Base-by-base conservation (phyloP, 2,888 invertebrate species). In the Pimpla rufipes region DNA sequence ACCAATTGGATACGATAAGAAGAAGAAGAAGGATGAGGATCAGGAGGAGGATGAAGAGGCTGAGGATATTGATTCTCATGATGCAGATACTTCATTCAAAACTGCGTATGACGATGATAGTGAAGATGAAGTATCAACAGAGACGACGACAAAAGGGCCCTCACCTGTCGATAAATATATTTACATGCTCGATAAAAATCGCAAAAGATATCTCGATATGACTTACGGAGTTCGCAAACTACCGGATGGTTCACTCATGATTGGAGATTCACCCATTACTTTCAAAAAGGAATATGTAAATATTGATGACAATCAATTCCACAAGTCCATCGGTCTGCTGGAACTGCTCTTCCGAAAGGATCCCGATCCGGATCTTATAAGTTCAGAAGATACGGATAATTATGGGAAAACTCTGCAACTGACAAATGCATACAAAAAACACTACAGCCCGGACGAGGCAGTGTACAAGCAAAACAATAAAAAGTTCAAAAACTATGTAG, bases 341-440 rank as follows among this genome's bases (percentile, higher is more conserved):
- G 79, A 82, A 67, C 66, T 85, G 10, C 55, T 85, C 21, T 82
- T 79, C 64, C 45, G 73, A 50, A 82, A 79, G 37, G 64, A 74
- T 37, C 84, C 84, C 21, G 57, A 71, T 62, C 6, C 45, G 1
- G 0, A 62, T 29, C 47, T 75, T 8, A 68, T 81, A 18, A 81
- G 67, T 35, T 11, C 40, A 1, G 68, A 67, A 45, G 79, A 82
- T 64, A 11, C 13, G 37, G 62, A 71, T 29, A 73, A 75, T 50
- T 84, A 75, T 59, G 64, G 78, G 21, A 71, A 59, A 68, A 84
- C 75, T 35, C 42, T 84, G 23, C 37, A 59, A 40, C 21, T 16
- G 23, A 81, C 75, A 10, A 81, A 76, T 57, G 81, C 75, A 10
- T 37, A 84, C 50, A 74, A 67, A 47, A 78, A 82, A 73, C 35